Percentiles rank a stretch among this genome's conserved stretches.
Evolutionary conservation across 2,888 invertebrate genomes (phyloP).

Genomic region (Drosophila ochracea): DNA sequence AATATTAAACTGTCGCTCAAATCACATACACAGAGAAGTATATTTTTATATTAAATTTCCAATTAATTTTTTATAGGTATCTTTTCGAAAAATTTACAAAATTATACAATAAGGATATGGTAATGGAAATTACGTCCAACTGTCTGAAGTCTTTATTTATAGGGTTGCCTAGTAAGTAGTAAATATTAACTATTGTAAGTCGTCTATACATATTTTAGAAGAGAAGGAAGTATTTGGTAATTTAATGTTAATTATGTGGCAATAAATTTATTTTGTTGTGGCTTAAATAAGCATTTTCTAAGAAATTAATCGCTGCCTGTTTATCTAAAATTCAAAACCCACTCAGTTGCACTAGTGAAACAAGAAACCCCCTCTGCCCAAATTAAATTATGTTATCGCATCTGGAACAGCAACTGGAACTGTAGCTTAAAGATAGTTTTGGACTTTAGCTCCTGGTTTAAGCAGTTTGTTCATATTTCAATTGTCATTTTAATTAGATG

Average conservation of each 20-base stretch:
- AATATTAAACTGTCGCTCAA: neutral
- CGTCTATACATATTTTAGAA: neutral
- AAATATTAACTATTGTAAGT: neutral
- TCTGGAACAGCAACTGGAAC: neutral
- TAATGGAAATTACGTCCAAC: neutral
- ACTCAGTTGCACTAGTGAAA: neutral
- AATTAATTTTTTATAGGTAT: neutral
- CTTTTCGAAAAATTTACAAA: neutral
- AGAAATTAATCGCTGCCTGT: neutral
- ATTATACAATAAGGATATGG: neutral
- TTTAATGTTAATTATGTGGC: neutral
- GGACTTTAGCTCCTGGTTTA: constrained; percentile 23
- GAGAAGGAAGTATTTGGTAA: neutral
- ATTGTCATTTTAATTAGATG: constrained; percentile 77
- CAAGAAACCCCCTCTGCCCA: neutral
- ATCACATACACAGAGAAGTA: too few species aligned
- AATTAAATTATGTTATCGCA: neutral
- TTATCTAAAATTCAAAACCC: neutral
- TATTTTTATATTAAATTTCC: neutral
- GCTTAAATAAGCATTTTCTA: too few species aligned
- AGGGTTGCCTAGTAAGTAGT: neutral
- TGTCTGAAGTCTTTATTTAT: neutral
- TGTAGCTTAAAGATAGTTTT: constrained; percentile 39
- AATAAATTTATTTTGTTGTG: neutral
- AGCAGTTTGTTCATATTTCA: constrained; percentile 52